These are phyloP conservation scores for Mesoligia furuncula DNA, from an alignment of 2,888 invertebrate genomes.

Conservation along the genomic window DNA sequence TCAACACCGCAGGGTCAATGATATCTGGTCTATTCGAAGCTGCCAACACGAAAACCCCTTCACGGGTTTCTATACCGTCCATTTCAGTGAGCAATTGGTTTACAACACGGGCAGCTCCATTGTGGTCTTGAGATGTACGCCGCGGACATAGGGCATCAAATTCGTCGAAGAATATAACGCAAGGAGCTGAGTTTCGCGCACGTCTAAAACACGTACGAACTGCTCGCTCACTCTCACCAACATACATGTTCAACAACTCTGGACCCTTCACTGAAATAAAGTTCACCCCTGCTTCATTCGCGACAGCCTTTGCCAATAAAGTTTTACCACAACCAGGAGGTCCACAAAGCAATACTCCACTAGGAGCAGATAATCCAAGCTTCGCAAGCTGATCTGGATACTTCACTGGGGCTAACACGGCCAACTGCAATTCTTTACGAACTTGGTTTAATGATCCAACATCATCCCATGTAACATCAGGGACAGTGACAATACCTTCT, in stretches of 20 bases:
- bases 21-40: slow-evolving; percentile 99
- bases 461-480: slow-evolving; percentile 99
- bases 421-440: slow-evolving; percentile 96
- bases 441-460: slow-evolving; percentile 97
- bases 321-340: slow-evolving; percentile 99
- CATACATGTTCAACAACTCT: slow-evolving; percentile 99
- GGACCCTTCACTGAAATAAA: slow-evolving; percentile 99
- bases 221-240: slow-evolving; percentile 99
- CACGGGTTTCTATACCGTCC: slow-evolving; percentile 98
- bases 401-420: slow-evolving; percentile 97
- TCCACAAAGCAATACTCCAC: slow-evolving; percentile 98
- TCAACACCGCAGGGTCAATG: slow-evolving; percentile 97
- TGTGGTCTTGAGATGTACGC: slow-evolving; percentile 93
- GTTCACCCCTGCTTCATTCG: slow-evolving; percentile 99
- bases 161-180: slow-evolving; percentile 99
- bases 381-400: slow-evolving; percentile 95
- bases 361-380: slow-evolving; percentile 95
- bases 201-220: slow-evolving; percentile 98
- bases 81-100: slow-evolving; percentile 99
- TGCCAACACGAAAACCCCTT: slow-evolving; percentile 98
- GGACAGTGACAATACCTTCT: slow-evolving; percentile 99
- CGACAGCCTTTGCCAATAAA: slow-evolving; percentile 98
- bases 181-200: slow-evolving; percentile 98
- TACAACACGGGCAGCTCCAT: slow-evolving; percentile 96
- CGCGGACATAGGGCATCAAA: slow-evolving; percentile 98